Base-by-base conservation (phyloP, 1,140 invertebrate genomes). In the Orussus abietinus region DNA sequence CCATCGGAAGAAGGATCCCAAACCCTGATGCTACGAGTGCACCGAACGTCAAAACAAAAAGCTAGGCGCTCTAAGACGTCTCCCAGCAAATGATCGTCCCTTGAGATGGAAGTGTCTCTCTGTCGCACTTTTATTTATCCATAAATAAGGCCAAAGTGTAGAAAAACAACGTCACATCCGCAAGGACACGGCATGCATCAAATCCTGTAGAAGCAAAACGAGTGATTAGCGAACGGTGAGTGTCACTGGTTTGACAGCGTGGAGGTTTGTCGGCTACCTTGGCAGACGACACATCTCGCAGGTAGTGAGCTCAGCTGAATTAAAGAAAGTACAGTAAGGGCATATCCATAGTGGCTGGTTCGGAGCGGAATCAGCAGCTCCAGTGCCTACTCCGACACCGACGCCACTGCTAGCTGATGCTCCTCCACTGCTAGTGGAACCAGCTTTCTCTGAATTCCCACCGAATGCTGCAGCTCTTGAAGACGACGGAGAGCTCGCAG, bases 241-340 rank as follows among this genome's bases (percentile, higher is more conserved):
- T 36, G 20, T 36, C 19, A 13, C 26, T 9, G 22, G 9, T 6
- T 36, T 21, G 18, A 14, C 20, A 19, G 19, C 20, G 38, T 42
- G 32, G 37, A 22, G 40, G 29, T 48, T 56, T 49, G 47, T 59
- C 22, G 2, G 14, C 38, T 74, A 83, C 79, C 83, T 82, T 29
- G 93, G 93, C 62, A 96, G 78, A 57, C 81, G 82, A 75, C 94
- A 97, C 79, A 96, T 95, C 65, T 96, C 93, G 76, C 93, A 97
- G 44, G 78, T 79, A 38, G 72, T 77, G 33, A 80, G 73, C 32
- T 82, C 79, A 32, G 81, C 69, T 42, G 78, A 77, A 77, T 98
- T 98, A 55, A 94, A 79, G 69, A 86, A 97, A 42, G 94, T 97
- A 77, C 94, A 97, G 58, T 92, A 84, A 43, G 81, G 80, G 72